These are phyloP conservation scores for Anguilla japonica DNA, from an alignment of 2,113 vertebrate genomes.

Conservation along the genomic window DNA sequence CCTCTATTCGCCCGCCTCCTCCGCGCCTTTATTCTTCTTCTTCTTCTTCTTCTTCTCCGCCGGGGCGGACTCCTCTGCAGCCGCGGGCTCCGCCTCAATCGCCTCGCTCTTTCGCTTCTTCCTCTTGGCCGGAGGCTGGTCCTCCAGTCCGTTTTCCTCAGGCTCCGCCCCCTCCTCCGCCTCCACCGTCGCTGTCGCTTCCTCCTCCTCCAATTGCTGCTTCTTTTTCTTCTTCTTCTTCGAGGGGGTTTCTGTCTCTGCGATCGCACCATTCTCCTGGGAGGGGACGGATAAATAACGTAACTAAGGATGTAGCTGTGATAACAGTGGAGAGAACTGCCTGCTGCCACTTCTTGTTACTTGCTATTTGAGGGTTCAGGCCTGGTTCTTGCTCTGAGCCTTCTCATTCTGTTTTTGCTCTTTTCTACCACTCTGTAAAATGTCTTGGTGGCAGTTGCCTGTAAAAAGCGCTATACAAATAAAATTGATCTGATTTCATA, in stretches of 20 bases:
- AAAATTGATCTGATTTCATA: no score
- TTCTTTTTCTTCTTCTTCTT: conserved; percentile 67
- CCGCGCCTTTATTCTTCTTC: conserved; percentile 47
- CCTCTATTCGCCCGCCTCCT: not conserved
- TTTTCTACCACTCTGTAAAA: no score
- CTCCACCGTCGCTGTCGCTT: conserved; percentile 55
- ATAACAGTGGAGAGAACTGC: no score
- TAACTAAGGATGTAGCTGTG: not conserved
- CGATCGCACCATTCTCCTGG: not conserved
- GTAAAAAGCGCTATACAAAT: no score
- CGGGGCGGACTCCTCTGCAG: conserved; percentile 36
- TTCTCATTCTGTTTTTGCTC: no score
- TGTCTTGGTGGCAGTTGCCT: no score
- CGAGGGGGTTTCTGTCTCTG: not conserved
- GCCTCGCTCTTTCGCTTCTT: conserved; percentile 59
- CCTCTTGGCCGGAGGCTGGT: conserved; percentile 60
- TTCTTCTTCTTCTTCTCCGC: conserved; percentile 63
- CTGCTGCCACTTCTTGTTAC: no score
- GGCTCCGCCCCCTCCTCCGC: conserved; percentile 35
- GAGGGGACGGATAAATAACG: not conserved
- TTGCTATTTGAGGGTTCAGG: no score
- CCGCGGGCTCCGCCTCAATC: conserved; percentile 17
- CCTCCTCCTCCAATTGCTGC: conserved; percentile 20
- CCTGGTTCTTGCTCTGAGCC: no score
- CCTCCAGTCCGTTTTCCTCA: conserved; percentile 60